phyloP scores from a whole-genome alignment of 2,113 vertebrate species.

The human (Homo sapiens) region DNA sequence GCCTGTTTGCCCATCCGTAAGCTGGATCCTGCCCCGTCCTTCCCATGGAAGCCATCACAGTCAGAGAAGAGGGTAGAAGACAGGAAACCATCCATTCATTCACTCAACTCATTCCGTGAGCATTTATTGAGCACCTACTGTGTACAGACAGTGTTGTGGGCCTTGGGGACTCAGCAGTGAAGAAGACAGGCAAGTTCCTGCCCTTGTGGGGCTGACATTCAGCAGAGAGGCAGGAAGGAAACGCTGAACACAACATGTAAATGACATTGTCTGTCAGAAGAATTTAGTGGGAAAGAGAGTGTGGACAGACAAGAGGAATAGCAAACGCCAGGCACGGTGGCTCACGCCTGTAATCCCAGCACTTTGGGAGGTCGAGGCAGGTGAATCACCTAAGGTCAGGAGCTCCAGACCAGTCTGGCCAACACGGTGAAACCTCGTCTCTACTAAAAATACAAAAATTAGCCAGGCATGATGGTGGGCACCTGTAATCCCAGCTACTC shows the following conservation, averaged over 20 bases:
- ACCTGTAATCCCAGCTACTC: too few species aligned
- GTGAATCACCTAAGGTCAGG: too few species aligned
- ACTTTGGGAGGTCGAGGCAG: too few species aligned
- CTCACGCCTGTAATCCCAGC: background rate
- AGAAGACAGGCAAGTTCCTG: background rate
- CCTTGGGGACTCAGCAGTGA: background rate
- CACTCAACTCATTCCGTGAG: background rate
- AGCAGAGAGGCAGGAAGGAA: background rate
- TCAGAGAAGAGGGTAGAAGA: background rate
- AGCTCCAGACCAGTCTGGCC: too few species aligned
- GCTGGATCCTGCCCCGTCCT: background rate
- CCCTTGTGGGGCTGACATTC: background rate
- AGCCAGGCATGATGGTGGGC: too few species aligned
- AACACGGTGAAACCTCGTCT: too few species aligned
- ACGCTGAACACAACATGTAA: background rate
- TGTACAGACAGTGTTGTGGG: background rate
- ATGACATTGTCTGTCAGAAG: background rate
- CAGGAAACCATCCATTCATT: background rate
- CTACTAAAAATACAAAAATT: too few species aligned
- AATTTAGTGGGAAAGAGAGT: background rate
- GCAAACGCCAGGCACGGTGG: too few species aligned
- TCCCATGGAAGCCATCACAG: accelerated
- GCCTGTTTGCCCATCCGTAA: background rate
- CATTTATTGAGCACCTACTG: background rate
- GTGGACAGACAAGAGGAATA: accelerated